A percentile compares a stretch with the other conserved stretches of the same genome.
These are phyloP conservation scores for Fundulus diaphanus DNA, from an alignment of 2,797 vertebrate species.

Conservation along the genomic window DNA sequence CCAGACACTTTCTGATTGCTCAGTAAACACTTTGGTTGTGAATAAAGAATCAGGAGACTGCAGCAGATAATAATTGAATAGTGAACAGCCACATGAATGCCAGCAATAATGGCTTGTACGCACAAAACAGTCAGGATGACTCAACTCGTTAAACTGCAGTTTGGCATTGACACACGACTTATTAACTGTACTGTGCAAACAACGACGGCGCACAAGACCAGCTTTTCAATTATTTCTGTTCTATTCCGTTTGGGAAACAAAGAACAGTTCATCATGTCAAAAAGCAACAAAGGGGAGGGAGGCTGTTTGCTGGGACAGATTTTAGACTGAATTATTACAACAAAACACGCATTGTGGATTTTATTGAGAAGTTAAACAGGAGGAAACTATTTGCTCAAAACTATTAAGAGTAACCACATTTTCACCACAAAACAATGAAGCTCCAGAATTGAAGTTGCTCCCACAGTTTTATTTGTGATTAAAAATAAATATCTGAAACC, in stretches of 20 bases:
- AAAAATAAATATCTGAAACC: no score
- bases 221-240: constrained; percentile 47
- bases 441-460: neutral
- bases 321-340: constrained; percentile 25
- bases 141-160: constrained; percentile 64
- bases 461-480: no score
- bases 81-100: constrained; percentile 63
- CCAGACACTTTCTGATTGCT: constrained; percentile 6
- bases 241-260: constrained; percentile 24
- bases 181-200: constrained; percentile 46
- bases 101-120: constrained; percentile 58
- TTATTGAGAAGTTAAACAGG: neutral
- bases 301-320: neutral
- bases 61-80: constrained; percentile 20
- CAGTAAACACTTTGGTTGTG: constrained; percentile 20
- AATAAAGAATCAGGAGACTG: constrained; percentile 19
- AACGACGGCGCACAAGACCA: constrained; percentile 36
- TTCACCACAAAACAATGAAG: neutral
- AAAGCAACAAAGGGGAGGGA: neutral
- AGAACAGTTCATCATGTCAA: neutral
- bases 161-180: constrained; percentile 45
- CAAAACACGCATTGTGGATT: constrained; percentile 23
- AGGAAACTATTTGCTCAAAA: neutral
- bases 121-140: constrained; percentile 55
- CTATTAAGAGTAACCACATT: neutral